phyloP scores from a whole-genome alignment of 2,888 invertebrate species.

The Sinohyriopsis cumingii region DNA sequence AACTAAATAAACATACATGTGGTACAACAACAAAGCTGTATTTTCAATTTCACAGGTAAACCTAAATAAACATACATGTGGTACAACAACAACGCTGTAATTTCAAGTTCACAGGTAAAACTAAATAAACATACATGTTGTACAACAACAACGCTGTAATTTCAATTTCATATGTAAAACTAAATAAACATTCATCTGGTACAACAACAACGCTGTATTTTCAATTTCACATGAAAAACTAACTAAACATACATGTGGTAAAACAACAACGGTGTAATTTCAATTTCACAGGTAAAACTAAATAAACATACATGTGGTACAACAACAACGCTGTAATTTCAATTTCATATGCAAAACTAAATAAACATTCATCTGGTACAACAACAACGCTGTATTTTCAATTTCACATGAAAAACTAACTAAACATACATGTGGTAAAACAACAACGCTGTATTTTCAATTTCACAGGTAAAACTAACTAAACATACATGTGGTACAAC shows the following conservation, averaged over 20 bases:
- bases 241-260: constrained; percentile 78
- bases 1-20: constrained; percentile 77
- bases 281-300: neutral
- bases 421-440: constrained; percentile 81
- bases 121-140: constrained; percentile 77
- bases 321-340: constrained; percentile 88
- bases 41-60: constrained; percentile 75
- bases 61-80: constrained; percentile 77
- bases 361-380: constrained; percentile 79
- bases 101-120: constrained; percentile 74
- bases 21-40: constrained; percentile 87
- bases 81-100: constrained; percentile 87
- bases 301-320: constrained; percentile 79
- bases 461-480: neutral
- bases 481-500: constrained; percentile 83
- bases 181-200: constrained; percentile 77
- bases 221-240: too few relatives aligned
- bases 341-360: neutral
- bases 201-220: constrained; percentile 91
- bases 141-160: constrained; percentile 89
- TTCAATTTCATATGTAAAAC: constrained; percentile 69
- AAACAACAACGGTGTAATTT: constrained; percentile 88
- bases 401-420: neutral
- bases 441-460: constrained; percentile 90
- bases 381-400: constrained; percentile 91